A percentile compares a stretch with the other conserved stretches of the same genome.
Evolutionary conservation across 2,888 invertebrate genomes (phyloP).

Genomic region (Metallyticus violacea): DNA sequence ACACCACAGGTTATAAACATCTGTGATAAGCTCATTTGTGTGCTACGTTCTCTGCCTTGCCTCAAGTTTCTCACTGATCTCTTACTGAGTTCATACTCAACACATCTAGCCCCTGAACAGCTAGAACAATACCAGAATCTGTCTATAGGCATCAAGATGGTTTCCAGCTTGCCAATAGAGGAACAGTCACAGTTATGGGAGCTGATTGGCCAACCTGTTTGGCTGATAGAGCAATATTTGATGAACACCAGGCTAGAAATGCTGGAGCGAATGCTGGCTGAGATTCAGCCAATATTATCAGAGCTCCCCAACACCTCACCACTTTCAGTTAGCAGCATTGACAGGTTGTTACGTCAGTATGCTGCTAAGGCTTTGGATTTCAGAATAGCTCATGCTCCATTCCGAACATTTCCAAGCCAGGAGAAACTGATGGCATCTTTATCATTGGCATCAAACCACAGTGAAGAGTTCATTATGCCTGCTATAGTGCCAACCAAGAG

Average conservation of each 20-base stretch:
- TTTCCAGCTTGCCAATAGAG: constrained; percentile 56
- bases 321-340: constrained; percentile 42
- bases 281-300: constrained; percentile 46
- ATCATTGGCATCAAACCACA: constrained; percentile 59
- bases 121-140: constrained; percentile 57
- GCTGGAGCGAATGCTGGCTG: constrained; percentile 59
- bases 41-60: constrained; percentile 60
- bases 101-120: constrained; percentile 42
- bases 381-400: constrained; percentile 44
- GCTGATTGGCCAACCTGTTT: constrained; percentile 62
- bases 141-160: constrained; percentile 65
- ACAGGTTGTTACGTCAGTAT: constrained; percentile 54
- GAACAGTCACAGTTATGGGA: constrained; percentile 61
- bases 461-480: constrained; percentile 71
- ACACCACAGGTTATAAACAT: constrained; percentile 57
- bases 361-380: constrained; percentile 79
- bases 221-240: constrained; percentile 79
- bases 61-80: constrained; percentile 64
- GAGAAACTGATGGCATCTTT: constrained; percentile 59
- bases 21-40: constrained; percentile 61
- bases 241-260: constrained; percentile 81
- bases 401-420: constrained; percentile 47
- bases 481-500: constrained; percentile 69
- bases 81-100: constrained; percentile 44
- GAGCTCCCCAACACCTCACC: constrained; percentile 32